Percentiles rank a stretch among this genome's conserved stretches.
Conservation (phyloP, 2,113 vertebrate species). For the Sorex fumeus region DNA sequence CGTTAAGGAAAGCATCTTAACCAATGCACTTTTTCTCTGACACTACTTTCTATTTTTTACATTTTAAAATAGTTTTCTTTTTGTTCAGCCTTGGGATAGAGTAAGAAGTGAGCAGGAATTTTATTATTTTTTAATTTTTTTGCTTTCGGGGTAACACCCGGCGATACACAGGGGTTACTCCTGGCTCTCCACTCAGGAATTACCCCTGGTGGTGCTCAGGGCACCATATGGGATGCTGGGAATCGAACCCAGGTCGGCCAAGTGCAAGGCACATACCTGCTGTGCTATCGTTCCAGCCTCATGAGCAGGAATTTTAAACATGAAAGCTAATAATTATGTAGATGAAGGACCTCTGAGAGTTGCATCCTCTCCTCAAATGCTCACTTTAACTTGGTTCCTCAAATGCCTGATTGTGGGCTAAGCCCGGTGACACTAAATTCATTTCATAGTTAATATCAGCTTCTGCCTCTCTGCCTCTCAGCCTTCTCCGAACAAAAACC, state of each 20-base stretch:
- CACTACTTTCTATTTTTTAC: background rate
- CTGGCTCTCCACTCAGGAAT: no score
- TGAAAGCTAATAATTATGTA: slow-evolving; percentile 9
- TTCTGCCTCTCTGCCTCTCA: background rate
- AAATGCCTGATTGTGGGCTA: background rate
- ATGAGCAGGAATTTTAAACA: background rate
- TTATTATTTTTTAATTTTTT: no score
- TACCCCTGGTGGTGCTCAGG: no score
- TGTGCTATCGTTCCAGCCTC: no score
- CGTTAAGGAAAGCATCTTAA: no score
- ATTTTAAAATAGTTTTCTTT: slow-evolving; percentile 31
- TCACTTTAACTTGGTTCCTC: background rate
- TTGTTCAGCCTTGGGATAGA: background rate
- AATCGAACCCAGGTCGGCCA: no score
- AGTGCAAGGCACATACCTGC: no score
- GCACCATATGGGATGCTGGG: no score
- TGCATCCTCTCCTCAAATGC: background rate
- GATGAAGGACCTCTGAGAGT: background rate
- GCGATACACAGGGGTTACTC: no score
- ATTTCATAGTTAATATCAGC: background rate
- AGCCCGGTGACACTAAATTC: background rate
- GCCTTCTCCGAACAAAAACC: background rate
- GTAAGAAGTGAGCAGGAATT: background rate
- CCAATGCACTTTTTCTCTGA: no score
- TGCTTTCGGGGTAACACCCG: no score